Evolutionary conservation across 2,888 invertebrate species (phyloP), one percentile per base, ranked within the genome.

Genomic region (Trichopria drosophilae): DNA sequence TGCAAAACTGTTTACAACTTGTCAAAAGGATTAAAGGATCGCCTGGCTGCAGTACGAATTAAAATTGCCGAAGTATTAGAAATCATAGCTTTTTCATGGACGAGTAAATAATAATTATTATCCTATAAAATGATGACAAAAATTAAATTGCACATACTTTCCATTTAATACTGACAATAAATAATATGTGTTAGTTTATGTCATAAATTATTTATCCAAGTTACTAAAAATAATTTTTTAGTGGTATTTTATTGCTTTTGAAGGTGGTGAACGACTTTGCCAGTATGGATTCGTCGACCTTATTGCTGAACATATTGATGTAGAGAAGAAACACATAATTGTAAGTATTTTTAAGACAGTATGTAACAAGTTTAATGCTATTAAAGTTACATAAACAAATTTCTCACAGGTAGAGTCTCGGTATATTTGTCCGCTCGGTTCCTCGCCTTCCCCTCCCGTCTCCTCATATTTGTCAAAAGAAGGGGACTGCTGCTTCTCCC

Each of bases 241-340:
- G n/a, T n/a, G n/a, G n/a, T n/a, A n/a, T n/a, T n/a, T n/a, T n/a
- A n/a, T n/a, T n/a, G n/a, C n/a, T n/a, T n/a, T n/a, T n/a, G n/a
- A n/a, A n/a, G 78, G 69, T 55, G 76, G 75, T 18, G 77, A 78
- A 58, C 62, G 62, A 9, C 63, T 79, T 45, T 70, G 75, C 15
- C 63, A 65, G 2, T 60, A 59, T 29, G 75, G 73, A 20, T 77
- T 75, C 53, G 58, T 78, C 5, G 65, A 68, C 37, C 55, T 66
- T 2, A 57, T 79, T 3, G 55, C 75, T 12, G 60, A 67, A 20
- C 65, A 62, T 36, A 52, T 76, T 4, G 46, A 52, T 7, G 51
- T 61, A 12, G 74, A 76, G 53, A 58, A 62, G 28, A 66, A 70
- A 32, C 61, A 71, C 47, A 69, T 77, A 50, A 57, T 71, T 37